Base-by-base conservation (phyloP, 37 sponge, comb jelly and placozoan species). In the Corticium candelabrum region DNA sequence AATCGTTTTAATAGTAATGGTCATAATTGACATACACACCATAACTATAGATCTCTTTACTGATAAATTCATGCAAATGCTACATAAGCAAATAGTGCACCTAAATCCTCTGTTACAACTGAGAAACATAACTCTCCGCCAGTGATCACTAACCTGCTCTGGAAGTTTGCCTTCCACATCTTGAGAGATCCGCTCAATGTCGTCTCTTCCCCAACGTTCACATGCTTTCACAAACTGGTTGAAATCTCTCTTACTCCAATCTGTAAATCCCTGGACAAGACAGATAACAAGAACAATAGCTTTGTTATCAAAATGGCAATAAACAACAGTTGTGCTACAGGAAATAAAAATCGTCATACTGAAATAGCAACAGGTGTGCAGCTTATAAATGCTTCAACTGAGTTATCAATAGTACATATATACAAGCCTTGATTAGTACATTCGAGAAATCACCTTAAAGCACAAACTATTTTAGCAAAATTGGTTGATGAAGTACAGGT, bases 151-250 rank as follows among this genome's bases (percentile, higher is more conserved):
- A 36, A 94, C 94, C 86, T 97, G 90, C 3, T 89, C 93, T 7
- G 87, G 87, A 0, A 85, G 78, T 76, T 97, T 97, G 29, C 99
- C 99, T 77, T 97, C 99, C 35, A 97, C 88, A 67, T 97, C 99
- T 31, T 83, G 82, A 62, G 86, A 83, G 38, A 97, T 86, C 32
- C 67, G 83, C 75, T 97, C 99, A 3, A 94, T 11, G 56, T 91
- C 92, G 0, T 97, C 94, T 67, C 99, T 38, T 0, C 99, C 99
- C 74, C 82, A 90, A 77, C 94, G 91, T 31, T 85, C 94, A 78
- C 92, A 89, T 3, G 92, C 85, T 76, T 91, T 91, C 73, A 97
- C 89, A 89, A 97, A 97, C 85, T 94, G 92, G 87, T 91, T 94
- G 85, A 97, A 94, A 68, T 97, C 94, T 68, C 92, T 78, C 82